Conservation (phyloP, 1,140 invertebrate genomes). For the Drosophila lowei region DNA sequence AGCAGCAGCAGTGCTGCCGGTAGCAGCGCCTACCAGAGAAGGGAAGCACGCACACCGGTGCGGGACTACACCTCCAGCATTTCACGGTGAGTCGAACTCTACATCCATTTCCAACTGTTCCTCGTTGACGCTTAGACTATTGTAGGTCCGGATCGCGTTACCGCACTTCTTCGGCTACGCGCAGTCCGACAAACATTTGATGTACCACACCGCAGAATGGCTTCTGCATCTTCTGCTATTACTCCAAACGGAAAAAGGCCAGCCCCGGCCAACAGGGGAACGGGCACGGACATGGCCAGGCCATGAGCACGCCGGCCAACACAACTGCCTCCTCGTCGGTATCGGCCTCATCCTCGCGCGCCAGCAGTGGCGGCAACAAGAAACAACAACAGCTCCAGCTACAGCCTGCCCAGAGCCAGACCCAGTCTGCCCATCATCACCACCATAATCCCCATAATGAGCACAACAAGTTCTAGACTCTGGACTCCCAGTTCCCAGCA, state of each 20-base stretch:
- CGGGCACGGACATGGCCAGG: slow-evolving; percentile 12
- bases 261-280: not conserved
- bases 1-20: slow-evolving; percentile 16
- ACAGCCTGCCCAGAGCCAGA: slow-evolving; percentile 11
- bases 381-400: slow-evolving; percentile 41
- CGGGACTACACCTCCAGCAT: slow-evolving; percentile 75
- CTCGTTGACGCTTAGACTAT: not conserved
- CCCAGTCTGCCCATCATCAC: slow-evolving; percentile 15
- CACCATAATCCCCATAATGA: slow-evolving; percentile 1
- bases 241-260: slow-evolving; percentile 69
- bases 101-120: not conserved
- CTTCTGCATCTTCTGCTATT: slow-evolving; percentile 82
- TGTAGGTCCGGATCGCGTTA: slow-evolving; percentile 74
- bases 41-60: slow-evolving; percentile 65
- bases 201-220: slow-evolving; percentile 83
- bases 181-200: slow-evolving; percentile 83
- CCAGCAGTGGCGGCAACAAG: slow-evolving; percentile 55
- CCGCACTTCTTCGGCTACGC: slow-evolving; percentile 75
- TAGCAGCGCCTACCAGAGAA: slow-evolving; percentile 57
- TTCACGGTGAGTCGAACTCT: slow-evolving; percentile 58
- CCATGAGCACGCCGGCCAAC: slow-evolving; percentile 48
- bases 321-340: slow-evolving; percentile 66
- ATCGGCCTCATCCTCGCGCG: slow-evolving; percentile 58
- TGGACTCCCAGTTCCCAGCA: not conserved
- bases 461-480: slow-evolving; percentile 49